Evolutionary conservation across 2,797 vertebrate genomes (phyloP), one percentile per base, ranked within the genome.

Genomic region (Sphenodon punctatus): DNA sequence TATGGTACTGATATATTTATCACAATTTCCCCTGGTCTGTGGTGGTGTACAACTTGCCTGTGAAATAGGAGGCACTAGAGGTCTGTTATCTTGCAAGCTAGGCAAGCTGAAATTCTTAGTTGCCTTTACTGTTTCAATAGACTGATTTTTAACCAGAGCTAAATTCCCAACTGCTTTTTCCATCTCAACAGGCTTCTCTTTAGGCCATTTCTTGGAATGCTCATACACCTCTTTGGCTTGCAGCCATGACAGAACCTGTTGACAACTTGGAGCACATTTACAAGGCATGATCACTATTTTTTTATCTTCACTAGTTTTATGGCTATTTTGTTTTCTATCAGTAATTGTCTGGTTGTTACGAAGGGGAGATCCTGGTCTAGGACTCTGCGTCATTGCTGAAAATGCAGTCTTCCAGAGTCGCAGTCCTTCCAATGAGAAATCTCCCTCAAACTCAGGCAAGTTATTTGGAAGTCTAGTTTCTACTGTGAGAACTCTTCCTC

Each of bases 361-460:
- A 75, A 91, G 92, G 19, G 97, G 96, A 84, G 96, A 95, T 2
- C 94, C 96, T 45, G 96, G 94, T 87, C 93, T 93, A 86, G 95
- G 93, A 88, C 91, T 86, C 53, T 96, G 96, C 10, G 97, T 98
- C 98, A 99, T 99, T 76, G 97, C 98, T 39, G 97, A 97, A 94
- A 99, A 99, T 1, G 97, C 98, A 1, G 97, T 97, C 95, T 98
- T 99, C 99, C 99, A 99, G 67, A 99, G 97, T 63, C 94, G 95
- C 42, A 99, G 95, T 67, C 99, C 99, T 88, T 99, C 98, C 89
- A 97, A 91, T 45, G 97, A 97, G 87, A 99, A 96, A 80, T 98
- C 98, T 45, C 99, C 98, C 68, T 96, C 96, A 93, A 99, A 99
- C 87, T 99, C 99, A 1, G 94, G 82, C 22, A 99, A 95, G 91